Percentiles rank a stretch among this genome's conserved stretches.
phyloP scores from a whole-genome alignment of 2,113 vertebrate species.

The Craseonycteris thonglongyai region DNA sequence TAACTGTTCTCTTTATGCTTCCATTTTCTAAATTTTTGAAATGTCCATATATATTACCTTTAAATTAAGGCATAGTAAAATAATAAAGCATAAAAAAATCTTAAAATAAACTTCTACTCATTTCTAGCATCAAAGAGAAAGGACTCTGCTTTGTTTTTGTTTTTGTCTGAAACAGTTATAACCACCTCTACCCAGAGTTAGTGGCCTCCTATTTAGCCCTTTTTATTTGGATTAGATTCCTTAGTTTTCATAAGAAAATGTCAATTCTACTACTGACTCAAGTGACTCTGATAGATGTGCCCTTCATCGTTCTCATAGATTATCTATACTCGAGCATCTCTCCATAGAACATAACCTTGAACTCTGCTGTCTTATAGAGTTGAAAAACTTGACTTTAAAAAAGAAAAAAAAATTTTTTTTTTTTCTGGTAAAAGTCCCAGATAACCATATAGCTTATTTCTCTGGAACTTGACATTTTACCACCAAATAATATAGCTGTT shows the following conservation, averaged over 20 bases:
- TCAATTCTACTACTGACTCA: background rate
- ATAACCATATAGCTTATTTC: background rate
- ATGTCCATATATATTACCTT: background rate
- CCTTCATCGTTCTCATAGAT: background rate
- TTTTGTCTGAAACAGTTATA: background rate
- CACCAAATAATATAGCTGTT: background rate
- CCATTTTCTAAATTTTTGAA: background rate
- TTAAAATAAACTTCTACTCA: background rate
- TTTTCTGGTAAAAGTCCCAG: background rate
- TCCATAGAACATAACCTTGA: conserved; percentile 15
- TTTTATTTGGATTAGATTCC: background rate
- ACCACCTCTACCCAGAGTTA: background rate
- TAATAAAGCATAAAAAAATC: background rate
- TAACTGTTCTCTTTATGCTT: background rate
- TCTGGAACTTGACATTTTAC: background rate
- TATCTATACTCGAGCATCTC: background rate
- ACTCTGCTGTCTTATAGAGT: background rate
- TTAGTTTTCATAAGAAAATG: conserved; percentile 45
- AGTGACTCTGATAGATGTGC: background rate
- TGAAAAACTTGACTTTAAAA: background rate
- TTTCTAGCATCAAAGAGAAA: background rate
- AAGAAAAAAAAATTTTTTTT: background rate
- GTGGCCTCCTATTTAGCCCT: background rate
- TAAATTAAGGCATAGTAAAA: background rate
- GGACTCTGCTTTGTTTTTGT: background rate